Evolutionary conservation across 2,113 vertebrate genomes (phyloP), one percentile per base, ranked within the genome.

Genomic region (Ictidomys tridecemlineatus): DNA sequence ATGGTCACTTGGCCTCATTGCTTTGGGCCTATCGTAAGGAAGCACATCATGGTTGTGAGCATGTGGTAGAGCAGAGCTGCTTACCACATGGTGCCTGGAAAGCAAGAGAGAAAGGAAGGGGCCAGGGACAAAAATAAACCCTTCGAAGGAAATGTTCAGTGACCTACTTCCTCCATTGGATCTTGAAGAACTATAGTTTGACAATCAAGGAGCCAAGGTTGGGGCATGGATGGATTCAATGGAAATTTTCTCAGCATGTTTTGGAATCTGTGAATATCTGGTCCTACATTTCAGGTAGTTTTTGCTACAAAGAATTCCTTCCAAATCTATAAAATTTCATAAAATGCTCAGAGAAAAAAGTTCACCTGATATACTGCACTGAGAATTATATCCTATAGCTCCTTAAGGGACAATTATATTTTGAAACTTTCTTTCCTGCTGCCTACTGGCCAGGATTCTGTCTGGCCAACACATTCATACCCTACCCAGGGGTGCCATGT

Each of bases 261-360:
- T 93, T 9, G 32, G 74, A 76, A 11, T 45, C 16, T 83, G 37
- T 42, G 20, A 72, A 89, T 37, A 18, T 77, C 88, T 88, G 92
- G 2, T 95, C 22, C 34, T 78, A 45, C 30, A n/a, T 61, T 28
- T n/a, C 12, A 61, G 32, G 22, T 94, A 42, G 26, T 34, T 74
- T 88, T 94, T 91, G 51, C 20, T 86, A 70, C 85, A 96, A 70
- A 73, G 18, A 63, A 51, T 76, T 85, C 8, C 24, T 73, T 85
- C n/a, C 37, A 39, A 89, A 93, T 4, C 8, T 80, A 87, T 5
- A 28, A 26, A 70, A 22, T 1, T 30, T 91, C 63, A 37, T 6
- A 17, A n/a, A 89, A 13, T 90, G 16, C 56, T 89, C 85, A 73
- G 65, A 67, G 65, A 69, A 63, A 63, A 92, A 91, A 18, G 5